These are phyloP conservation scores for Pilophorus perplexus DNA, from an alignment of 2,888 invertebrate species.

Conservation along the genomic window DNA sequence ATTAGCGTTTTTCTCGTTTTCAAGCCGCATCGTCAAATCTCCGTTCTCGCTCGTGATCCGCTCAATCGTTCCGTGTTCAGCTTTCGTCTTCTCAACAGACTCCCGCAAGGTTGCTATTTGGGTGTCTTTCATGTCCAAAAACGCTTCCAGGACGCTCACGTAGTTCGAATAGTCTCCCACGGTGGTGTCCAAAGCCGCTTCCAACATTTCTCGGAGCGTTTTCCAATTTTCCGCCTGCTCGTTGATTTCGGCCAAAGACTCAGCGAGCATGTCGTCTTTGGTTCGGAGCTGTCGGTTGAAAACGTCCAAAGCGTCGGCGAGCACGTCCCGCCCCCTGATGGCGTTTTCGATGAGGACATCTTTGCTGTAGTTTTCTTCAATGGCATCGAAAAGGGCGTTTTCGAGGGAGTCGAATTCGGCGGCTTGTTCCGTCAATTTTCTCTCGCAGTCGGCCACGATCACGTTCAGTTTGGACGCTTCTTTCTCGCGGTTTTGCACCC, in stretches of 20 bases:
- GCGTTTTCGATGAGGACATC: not conserved
- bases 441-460: not conserved
- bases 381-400: constrained; percentile 17
- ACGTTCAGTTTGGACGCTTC: not conserved
- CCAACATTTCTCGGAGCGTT: not conserved
- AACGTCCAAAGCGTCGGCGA: not conserved
- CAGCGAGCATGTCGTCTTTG: constrained; percentile 1
- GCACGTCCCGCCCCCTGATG: not conserved
- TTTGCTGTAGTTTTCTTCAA: constrained; percentile 21
- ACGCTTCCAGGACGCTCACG: not conserved
- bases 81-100: not conserved
- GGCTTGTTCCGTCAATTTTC: not conserved
- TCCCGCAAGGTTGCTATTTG: not conserved
- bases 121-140: constrained; percentile 5
- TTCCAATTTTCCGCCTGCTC: not conserved
- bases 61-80: not conserved
- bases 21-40: not conserved
- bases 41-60: not conserved
- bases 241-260: constrained; percentile 4
- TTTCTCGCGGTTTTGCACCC: not conserved
- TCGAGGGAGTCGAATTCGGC: constrained; percentile 22
- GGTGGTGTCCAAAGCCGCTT: constrained; percentile 1
- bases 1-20: not conserved
- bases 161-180: constrained; percentile 14
- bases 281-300: not conserved